Evolutionary conservation across 92 coral and sea anemone genomes (phyloP).

Genomic region (Hydrozoanthus gracilis): DNA sequence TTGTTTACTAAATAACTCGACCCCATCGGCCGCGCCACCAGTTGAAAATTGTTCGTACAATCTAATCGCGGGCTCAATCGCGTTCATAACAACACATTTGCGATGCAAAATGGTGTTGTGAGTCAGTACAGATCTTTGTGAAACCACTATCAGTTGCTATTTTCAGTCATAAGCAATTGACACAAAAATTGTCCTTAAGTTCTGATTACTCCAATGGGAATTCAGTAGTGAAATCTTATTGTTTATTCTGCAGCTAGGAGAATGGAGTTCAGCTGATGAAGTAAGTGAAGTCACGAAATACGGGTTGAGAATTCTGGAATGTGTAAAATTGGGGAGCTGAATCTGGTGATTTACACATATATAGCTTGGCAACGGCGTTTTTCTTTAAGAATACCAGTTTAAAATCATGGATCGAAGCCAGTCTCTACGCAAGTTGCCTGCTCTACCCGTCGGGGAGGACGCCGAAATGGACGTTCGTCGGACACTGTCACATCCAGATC

Average conservation of each 20-base stretch:
- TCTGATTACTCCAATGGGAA: constrained; percentile 26
- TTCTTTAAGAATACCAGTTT: constrained; percentile 20
- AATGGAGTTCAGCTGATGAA: background rate
- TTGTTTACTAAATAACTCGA: too few species aligned
- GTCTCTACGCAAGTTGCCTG: constrained; percentile 65
- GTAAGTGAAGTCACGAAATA: background rate
- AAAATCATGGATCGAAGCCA: constrained; percentile 77
- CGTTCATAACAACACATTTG: constrained; percentile 50
- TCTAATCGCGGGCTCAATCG: constrained; percentile 41
- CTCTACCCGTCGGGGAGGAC: constrained; percentile 50
- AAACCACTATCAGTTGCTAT: constrained; percentile 3
- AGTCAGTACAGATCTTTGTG: constrained; percentile 22
- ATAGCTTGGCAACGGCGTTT: constrained; percentile 22
- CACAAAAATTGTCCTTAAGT: constrained; percentile 13
- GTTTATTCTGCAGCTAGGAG: background rate
- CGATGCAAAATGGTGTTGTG: constrained; percentile 36
- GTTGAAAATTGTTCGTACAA: too few species aligned
- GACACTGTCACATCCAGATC: constrained; percentile 73
- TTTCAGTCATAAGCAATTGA: constrained; percentile 19
- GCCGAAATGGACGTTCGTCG: constrained; percentile 63
- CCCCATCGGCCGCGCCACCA: too few species aligned
- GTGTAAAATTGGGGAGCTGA: background rate
- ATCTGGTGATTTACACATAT: constrained; percentile 2
- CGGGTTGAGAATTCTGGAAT: constrained; percentile 11
- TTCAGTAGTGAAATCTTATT: background rate